Evolutionary conservation across 2,888 invertebrate genomes (phyloP).

Genomic region (Mylabris sibirica): DNA sequence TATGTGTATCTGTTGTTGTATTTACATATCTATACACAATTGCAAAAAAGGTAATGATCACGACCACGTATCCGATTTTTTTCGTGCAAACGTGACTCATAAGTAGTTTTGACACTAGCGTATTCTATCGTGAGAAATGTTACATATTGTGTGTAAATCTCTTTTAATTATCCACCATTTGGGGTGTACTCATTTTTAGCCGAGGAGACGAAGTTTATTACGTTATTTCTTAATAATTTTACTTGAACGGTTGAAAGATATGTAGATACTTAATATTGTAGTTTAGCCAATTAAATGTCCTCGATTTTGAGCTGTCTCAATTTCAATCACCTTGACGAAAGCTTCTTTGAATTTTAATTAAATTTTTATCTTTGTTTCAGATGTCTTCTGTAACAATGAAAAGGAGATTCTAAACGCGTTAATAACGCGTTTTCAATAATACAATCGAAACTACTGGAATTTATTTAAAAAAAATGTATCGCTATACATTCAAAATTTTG

Average conservation of each 20-base stretch:
- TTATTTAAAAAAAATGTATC: not conserved
- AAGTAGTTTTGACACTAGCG: conserved; percentile 23
- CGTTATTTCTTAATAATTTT: not conserved
- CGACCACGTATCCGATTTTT: conserved; percentile 32
- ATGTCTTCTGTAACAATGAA: conserved; percentile 16
- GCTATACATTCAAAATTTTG: conserved; percentile 10
- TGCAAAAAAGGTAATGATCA: conserved; percentile 33
- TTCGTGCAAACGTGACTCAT: conserved; percentile 26
- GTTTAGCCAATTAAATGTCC: too few species aligned
- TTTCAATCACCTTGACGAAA: not conserved
- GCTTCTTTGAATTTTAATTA: not conserved
- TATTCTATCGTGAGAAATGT: conserved; percentile 27
- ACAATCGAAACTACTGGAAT: not conserved
- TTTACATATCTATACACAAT: not conserved
- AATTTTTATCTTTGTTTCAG: conserved; percentile 24
- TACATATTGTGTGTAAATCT: not conserved
- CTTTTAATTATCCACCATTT: not conserved
- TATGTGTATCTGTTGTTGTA: not conserved
- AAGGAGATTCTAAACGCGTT: conserved; percentile 24
- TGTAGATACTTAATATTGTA: too few species aligned
- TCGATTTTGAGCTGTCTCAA: not conserved
- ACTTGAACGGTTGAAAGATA: not conserved
- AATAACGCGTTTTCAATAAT: conserved; percentile 12
- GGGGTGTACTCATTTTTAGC: too few species aligned
- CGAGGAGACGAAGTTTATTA: too few species aligned